A percentile compares a stretch with the other conserved stretches of the same genome.
Evolutionary conservation across 2,113 vertebrate genomes (phyloP).

Genomic region (Steatornis caripensis): DNA sequence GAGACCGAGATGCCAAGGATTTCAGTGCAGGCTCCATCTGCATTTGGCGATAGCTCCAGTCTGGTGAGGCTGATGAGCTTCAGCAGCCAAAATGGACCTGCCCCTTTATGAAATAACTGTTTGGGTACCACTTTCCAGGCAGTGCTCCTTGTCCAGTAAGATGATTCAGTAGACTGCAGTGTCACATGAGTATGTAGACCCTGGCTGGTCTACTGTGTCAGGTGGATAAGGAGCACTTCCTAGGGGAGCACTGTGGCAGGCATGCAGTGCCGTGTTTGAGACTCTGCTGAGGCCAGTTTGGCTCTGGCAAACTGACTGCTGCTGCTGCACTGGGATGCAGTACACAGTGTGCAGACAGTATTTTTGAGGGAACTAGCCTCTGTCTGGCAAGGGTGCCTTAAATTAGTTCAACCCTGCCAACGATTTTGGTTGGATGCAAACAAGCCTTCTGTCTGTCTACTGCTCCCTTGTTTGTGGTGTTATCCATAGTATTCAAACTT

Average conservation of each 20-base stretch:
- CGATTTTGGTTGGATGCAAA: not conserved
- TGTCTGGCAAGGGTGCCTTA: not conserved
- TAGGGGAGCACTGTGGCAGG: not conserved
- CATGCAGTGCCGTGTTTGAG: not conserved
- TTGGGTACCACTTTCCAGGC: not conserved
- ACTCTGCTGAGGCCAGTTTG: not conserved
- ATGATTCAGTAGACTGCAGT: not conserved
- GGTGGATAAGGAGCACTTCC: not conserved
- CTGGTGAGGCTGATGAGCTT: not conserved
- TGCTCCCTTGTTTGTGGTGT: not conserved
- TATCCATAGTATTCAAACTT: not conserved
- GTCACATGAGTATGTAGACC: not conserved
- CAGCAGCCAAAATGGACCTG: not conserved
- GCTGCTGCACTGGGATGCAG: not conserved
- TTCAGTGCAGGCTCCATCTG: not conserved
- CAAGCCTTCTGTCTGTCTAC: not conserved
- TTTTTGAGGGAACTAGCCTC: not conserved
- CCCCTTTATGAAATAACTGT: not conserved
- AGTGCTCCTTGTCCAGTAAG: not conserved
- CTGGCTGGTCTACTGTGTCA: not conserved
- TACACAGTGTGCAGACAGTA: not conserved
- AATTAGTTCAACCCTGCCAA: not conserved
- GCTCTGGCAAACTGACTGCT: not conserved
- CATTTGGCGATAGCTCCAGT: not conserved
- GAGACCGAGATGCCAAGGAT: not conserved